Conservation (phyloP, 2,888 invertebrate genomes). For the Conomelus anceps region DNA sequence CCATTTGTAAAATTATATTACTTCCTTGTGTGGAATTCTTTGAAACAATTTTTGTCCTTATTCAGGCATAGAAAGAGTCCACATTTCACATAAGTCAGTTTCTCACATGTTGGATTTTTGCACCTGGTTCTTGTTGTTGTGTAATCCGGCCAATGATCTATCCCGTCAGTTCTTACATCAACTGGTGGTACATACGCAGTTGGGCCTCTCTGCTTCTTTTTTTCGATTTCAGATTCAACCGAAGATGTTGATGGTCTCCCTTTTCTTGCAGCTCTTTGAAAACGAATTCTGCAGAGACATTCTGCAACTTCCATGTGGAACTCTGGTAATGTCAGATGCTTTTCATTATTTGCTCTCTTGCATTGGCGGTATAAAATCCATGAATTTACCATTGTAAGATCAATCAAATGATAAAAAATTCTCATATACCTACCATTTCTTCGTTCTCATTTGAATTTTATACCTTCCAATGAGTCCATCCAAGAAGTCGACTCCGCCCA, state of each 20-base stretch:
- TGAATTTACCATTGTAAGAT: constrained; percentile 30
- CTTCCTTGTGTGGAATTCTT: too few relatives aligned
- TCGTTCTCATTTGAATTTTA: constrained; percentile 34
- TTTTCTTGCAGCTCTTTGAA: too few relatives aligned
- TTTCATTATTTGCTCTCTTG: constrained; percentile 16
- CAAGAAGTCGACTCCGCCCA: constrained; percentile 36
- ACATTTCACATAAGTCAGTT: neutral
- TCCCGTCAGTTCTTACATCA: neutral
- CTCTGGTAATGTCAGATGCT: neutral
- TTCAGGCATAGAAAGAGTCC: neutral
- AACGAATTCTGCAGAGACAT: neutral
- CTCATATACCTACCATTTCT: constrained; percentile 38
- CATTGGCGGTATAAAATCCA: constrained; percentile 33
- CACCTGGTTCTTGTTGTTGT: neutral
- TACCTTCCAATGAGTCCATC: constrained; percentile 37
- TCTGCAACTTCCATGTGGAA: neutral
- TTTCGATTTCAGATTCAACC: neutral
- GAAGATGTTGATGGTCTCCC: too few relatives aligned
- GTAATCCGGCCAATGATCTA: neutral
- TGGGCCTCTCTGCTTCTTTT: neutral
- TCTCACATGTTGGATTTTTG: neutral
- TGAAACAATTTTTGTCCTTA: neutral
- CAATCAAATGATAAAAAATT: constrained; percentile 33
- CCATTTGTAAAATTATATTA: too few relatives aligned
- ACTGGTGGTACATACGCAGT: neutral